A percentile compares a stretch with the other conserved stretches of the same genome.
Evolutionary conservation across 2,888 invertebrate genomes (phyloP).

Genomic region (Cryptosula pallasiana): DNA sequence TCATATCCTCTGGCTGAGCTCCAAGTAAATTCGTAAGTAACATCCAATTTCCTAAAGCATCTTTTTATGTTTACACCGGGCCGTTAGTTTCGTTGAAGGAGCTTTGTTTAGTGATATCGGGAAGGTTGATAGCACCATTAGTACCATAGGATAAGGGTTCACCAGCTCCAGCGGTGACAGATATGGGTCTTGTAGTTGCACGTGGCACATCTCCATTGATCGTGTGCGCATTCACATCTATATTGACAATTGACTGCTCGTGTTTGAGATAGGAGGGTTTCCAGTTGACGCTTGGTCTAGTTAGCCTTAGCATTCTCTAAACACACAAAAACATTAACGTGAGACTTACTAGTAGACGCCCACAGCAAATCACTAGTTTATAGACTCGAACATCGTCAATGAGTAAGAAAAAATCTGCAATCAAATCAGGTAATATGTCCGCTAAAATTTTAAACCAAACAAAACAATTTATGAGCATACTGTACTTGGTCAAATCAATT

Average conservation of each 20-base stretch:
- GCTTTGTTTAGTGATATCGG: slow-evolving; percentile 3
- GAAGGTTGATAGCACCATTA: not conserved
- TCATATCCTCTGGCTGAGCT: too few species aligned
- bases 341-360: not conserved
- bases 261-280: slow-evolving; percentile 6
- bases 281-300: not conserved
- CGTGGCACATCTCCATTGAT: too few species aligned
- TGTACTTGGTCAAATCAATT: too few species aligned
- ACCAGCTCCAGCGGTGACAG: not conserved
- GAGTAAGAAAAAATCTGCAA: too few species aligned
- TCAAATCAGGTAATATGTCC: too few species aligned
- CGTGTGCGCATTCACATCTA: not conserved
- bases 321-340: not conserved
- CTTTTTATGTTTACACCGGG: too few species aligned
- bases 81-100: not conserved
- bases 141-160: not conserved
- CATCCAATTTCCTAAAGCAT: too few species aligned
- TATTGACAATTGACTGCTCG: slow-evolving; percentile 7
- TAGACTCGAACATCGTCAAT: too few species aligned
- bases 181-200: not conserved
- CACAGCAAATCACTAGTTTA: too few species aligned
- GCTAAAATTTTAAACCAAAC: too few species aligned
- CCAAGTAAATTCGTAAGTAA: too few species aligned
- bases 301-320: not conserved
- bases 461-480: too few species aligned